Evolutionary conservation across 2,888 invertebrate genomes (phyloP), one percentile per base, ranked within the genome.

Genomic region (Lochmaea capreae): DNA sequence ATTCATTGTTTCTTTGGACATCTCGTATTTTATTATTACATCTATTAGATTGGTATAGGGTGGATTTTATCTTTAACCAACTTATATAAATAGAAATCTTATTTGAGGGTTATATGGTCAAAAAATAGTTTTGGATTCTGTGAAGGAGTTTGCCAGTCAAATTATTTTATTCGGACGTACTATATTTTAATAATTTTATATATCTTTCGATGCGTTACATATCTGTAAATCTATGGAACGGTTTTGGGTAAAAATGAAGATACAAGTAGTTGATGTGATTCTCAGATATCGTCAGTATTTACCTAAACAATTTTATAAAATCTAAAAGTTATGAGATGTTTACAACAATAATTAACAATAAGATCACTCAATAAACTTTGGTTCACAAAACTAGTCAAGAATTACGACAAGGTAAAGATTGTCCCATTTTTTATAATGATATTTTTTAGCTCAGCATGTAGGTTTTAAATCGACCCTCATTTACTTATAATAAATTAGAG

Each of bases 321-420:
- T 65, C 46, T 54, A 57, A 65, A 73, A 73, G 61, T 66, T 26
- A 66, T 71, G 39, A 22, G 3, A 66, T 65, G 65, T 75, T 54
- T 42, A 68, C 77, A 80, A 79, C 79, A 79, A 76, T 78, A 80
- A 77, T 75, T 71, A 80, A 80, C 80, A 81, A 81, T 78, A 80
- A 78, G 80, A 79, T 81, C 79, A 80, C 77, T 80, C 76, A 76
- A 63, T 65, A 69, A 75, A 77, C 79, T 81, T 81, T 80, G 78
- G 80, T 80, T 81, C 76, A 12, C 75, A 78, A 75, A 80, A 77
- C 76, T 79, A 78, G 75, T 75, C 74, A 65, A 76, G 33, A 73
- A 74, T 74, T 42, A 74, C 71, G 76, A 79, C 72, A 77, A 75
- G 61, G 63, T 52, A 43, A 58, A 67, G 33, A 26, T 18, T 57